Base-by-base conservation (phyloP, 2,888 invertebrate species). In the Tyria jacobaeae region DNA sequence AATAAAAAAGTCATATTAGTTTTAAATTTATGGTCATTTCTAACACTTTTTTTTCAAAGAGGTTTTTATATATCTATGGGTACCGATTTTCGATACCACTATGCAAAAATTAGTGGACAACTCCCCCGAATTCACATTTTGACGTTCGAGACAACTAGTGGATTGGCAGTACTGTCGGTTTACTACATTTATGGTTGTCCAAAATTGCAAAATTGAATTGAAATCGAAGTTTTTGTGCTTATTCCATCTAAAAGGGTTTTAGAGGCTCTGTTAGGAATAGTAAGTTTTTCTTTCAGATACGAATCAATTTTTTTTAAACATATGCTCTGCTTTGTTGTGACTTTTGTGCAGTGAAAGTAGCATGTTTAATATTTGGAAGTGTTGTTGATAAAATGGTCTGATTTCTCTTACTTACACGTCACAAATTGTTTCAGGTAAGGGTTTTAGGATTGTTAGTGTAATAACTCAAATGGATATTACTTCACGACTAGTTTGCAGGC, bases 391-490 rank as follows among this genome's bases (percentile, higher is more conserved):
- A 61, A 70, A 69, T 63, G 73, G 70, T 76, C 73, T 75, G 81
- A 88, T 89, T 89, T 90, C 88, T 86, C 88, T 85, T 85, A 82
- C 84, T 83, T 85, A 87, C 87, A 80, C 88, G 85, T 85, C 86
- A 84, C 66, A 65, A 75, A 72, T 78, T 70, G 72, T 77, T 82
- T 75, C 64, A 76, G 66, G 61, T 55, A 55, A 66, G 54, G 62
- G 68, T 76, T 78, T 74, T 65, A 76, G 73, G 58, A 65, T 37
- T 62, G 55, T 35, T 62, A 66, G 57, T 47, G 27, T 55, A 48
- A 35, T 35, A 60, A 59, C 62, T 54, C 57, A 62, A 55, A 70
- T 76, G 73, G 66, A 69, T 57, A 60, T 60, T 53, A 41, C 54
- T 55, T 47, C 31, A 52, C 55, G n/a, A n/a, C 48, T 31, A 47